Conservation (phyloP, 2,888 invertebrate species). For the Euphydryas editha region DNA sequence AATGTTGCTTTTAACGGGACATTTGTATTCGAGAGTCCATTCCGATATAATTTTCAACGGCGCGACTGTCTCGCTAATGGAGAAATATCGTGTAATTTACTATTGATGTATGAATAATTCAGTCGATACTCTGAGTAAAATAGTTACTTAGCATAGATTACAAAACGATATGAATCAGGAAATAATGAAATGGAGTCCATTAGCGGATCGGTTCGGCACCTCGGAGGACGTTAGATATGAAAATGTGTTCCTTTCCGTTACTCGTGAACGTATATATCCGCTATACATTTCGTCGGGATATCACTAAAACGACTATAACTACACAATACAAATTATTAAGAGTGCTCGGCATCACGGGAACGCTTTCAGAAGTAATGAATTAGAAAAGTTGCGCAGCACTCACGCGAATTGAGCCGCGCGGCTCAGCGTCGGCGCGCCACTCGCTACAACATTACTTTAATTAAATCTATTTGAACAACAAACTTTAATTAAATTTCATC, state of each 20-base stretch:
- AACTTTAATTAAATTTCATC: slow-evolving; percentile 85
- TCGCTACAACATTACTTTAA: slow-evolving; percentile 84
- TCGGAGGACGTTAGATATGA: not conserved
- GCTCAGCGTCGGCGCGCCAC: slow-evolving; percentile 69
- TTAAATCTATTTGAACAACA: slow-evolving; percentile 85
- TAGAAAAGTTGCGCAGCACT: slow-evolving; percentile 84
- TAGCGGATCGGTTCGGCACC: slow-evolving; percentile 13
- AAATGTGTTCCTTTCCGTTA: not conserved
- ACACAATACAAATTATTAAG: slow-evolving; percentile 84
- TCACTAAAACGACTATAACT: slow-evolving; percentile 69
- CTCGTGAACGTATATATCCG: slow-evolving; percentile 20
- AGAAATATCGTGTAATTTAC: slow-evolving; percentile 73
- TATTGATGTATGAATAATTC: slow-evolving; percentile 72
- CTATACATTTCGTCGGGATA: slow-evolving; percentile 45
- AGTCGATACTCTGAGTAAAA: slow-evolving; percentile 52
- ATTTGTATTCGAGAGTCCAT: slow-evolving; percentile 75
- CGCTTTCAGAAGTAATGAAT: slow-evolving; percentile 84
- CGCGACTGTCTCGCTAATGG: slow-evolving; percentile 72
- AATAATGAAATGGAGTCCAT: slow-evolving; percentile 34
- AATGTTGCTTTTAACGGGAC: slow-evolving; percentile 77
- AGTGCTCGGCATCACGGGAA: slow-evolving; percentile 82
- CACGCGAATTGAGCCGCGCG: slow-evolving; percentile 81
- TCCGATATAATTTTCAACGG: slow-evolving; percentile 72
- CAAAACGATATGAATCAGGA: slow-evolving; percentile 45
- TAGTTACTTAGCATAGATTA: slow-evolving; percentile 54